phyloP scores from a whole-genome alignment of 1,140 invertebrate genomes.

The Heliconius hermathena region DNA sequence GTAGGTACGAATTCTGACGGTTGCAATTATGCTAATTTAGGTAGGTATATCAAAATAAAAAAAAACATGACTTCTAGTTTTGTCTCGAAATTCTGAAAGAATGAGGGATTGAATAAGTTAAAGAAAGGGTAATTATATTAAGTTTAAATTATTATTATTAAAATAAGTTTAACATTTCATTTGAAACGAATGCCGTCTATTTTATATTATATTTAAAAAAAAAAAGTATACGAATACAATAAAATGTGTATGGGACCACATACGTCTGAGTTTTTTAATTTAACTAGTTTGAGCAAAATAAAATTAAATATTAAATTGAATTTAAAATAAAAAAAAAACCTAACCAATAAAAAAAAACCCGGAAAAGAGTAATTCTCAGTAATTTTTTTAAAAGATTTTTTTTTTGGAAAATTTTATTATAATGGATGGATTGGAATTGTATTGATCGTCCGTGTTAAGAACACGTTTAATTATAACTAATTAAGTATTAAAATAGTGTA shows the following conservation, averaged over 20 bases:
- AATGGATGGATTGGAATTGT: background rate
- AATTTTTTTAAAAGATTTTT: background rate
- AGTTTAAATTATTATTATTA: background rate
- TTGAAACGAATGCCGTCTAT: background rate
- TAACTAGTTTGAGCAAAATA: background rate
- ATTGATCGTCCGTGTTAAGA: background rate
- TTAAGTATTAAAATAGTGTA: background rate
- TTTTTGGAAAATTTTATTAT: background rate
- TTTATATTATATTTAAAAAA: background rate
- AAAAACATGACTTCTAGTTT: background rate
- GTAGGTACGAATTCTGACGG: background rate
- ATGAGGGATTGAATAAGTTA: background rate
- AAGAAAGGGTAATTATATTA: background rate
- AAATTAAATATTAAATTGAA: background rate
- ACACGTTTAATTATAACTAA: background rate
- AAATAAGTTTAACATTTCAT: background rate
- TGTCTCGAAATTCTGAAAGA: constrained; percentile 5
- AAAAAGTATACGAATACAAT: too few relatives aligned
- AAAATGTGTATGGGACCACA: background rate
- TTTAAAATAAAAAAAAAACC: too few relatives aligned
- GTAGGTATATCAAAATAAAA: background rate
- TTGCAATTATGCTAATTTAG: background rate
- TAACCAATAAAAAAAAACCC: background rate
- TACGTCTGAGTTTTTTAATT: background rate
- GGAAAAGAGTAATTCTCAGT: background rate